Conservation (phyloP, 37 sponge, comb jelly and placozoan species). For the Bolinopsis microptera region DNA sequence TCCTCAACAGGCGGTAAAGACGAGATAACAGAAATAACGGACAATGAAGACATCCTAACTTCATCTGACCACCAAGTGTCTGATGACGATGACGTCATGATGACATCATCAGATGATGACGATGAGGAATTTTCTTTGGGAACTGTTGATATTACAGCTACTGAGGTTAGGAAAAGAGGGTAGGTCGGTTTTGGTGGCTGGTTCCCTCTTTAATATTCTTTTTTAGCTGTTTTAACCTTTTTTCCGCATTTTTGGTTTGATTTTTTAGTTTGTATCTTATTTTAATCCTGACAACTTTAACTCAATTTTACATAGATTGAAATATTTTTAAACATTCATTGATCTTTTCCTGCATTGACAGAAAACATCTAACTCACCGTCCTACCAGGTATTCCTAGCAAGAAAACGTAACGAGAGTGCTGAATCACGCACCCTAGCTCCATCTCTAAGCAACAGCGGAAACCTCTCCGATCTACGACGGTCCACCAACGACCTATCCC, state of each 20-base stretch:
- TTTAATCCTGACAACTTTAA: too few species aligned
- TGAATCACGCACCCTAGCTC: background rate
- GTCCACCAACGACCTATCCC: background rate
- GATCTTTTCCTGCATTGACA: too few species aligned
- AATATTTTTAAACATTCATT: too few species aligned
- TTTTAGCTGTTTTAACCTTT: background rate
- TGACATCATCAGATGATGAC: background rate
- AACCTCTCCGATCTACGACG: slow-evolving; percentile 26
- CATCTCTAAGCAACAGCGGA: background rate
- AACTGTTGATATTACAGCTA: slow-evolving; percentile 38
- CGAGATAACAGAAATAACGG: slow-evolving; percentile 18
- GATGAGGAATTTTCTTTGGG: background rate
- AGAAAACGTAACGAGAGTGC: slow-evolving; percentile 13
- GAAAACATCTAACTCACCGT: too few species aligned
- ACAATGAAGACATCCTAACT: background rate
- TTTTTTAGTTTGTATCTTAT: too few species aligned
- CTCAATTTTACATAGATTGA: too few species aligned
- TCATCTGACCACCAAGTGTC: background rate
- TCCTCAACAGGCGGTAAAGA: background rate
- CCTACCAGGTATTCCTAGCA: slow-evolving; percentile 40
- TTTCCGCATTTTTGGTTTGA: background rate
- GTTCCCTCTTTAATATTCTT: background rate
- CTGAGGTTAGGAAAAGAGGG: background rate
- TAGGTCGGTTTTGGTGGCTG: background rate
- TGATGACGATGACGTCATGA: background rate